Conservation (phyloP, 2,113 vertebrate genomes). For the Acrocephalus arundinaceus region DNA sequence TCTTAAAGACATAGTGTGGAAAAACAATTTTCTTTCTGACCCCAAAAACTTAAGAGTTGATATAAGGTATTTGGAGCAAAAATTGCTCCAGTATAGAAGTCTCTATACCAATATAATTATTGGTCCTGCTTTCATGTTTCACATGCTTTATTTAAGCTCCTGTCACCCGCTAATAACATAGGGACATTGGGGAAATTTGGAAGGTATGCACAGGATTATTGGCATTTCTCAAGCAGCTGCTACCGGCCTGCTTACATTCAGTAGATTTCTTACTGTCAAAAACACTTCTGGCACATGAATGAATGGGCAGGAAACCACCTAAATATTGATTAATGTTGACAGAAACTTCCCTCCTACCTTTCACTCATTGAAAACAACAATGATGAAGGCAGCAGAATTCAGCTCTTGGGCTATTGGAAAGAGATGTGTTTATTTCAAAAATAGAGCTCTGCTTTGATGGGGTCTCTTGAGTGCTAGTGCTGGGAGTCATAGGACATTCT, state of each 20-base stretch:
- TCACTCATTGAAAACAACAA: background rate
- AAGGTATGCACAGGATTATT: background rate
- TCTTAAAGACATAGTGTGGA: background rate
- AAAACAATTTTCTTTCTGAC: background rate
- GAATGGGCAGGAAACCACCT: background rate
- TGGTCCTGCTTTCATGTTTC: background rate
- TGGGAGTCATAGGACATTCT: background rate
- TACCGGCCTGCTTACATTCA: background rate
- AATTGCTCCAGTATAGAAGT: background rate
- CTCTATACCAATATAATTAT: background rate
- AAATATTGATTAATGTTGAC: constrained; percentile 17
- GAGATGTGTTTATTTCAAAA: background rate
- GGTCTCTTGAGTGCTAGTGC: background rate
- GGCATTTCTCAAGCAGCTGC: background rate
- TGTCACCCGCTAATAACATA: background rate
- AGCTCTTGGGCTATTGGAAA: background rate
- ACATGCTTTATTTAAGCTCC: background rate
- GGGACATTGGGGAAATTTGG: background rate
- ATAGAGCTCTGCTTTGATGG: background rate
- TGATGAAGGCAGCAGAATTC: background rate
- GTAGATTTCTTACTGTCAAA: constrained; percentile 14
- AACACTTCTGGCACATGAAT: background rate
- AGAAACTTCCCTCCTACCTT: background rate
- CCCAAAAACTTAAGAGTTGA: background rate
- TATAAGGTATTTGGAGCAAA: background rate